These are phyloP conservation scores for Druon quercuslanigerum DNA, from an alignment of 1,140 invertebrate genomes.

Conservation along the genomic window DNA sequence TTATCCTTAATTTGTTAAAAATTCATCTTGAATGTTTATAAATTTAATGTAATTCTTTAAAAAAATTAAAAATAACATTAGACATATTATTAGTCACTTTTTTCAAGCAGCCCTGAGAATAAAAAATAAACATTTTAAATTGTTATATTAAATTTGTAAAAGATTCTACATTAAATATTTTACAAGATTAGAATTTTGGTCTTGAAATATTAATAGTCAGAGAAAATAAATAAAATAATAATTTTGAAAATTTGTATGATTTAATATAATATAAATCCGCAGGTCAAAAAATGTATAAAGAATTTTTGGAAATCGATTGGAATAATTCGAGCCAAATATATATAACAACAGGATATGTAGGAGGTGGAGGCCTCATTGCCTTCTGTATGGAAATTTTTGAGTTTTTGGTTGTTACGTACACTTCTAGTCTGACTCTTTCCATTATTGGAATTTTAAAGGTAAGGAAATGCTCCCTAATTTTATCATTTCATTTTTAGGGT, in stretches of 20 bases:
- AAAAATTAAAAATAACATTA: too few species aligned
- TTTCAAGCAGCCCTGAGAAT: too few species aligned
- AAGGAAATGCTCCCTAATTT: slow-evolving; percentile 53
- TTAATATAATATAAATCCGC: slow-evolving; percentile 19
- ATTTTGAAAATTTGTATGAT: background rate
- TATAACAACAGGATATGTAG: slow-evolving; percentile 54
- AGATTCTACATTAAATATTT: too few species aligned
- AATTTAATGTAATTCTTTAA: too few species aligned
- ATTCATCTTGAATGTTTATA: too few species aligned
- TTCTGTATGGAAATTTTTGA: slow-evolving; percentile 97
- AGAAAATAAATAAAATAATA: background rate
- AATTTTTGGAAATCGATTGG: slow-evolving; percentile 61
- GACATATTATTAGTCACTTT: too few species aligned
- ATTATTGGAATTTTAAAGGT: slow-evolving; percentile 98
- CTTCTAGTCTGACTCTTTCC: slow-evolving; percentile 97
- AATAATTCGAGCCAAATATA: slow-evolving; percentile 48
- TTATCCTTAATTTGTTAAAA: too few species aligned
- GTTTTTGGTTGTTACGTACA: slow-evolving; percentile 93
- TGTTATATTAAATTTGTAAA: too few species aligned
- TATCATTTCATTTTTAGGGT: background rate
- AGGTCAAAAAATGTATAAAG: slow-evolving; percentile 58
- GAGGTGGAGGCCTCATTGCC: slow-evolving; percentile 87
- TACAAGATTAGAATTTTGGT: too few species aligned
- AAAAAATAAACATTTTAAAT: too few species aligned
- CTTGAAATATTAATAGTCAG: too few species aligned